Percentiles rank a stretch among this genome's conserved stretches.
These are phyloP conservation scores for Porphyrio hochstetteri DNA, from an alignment of 2,113 vertebrate species.

Conservation along the genomic window DNA sequence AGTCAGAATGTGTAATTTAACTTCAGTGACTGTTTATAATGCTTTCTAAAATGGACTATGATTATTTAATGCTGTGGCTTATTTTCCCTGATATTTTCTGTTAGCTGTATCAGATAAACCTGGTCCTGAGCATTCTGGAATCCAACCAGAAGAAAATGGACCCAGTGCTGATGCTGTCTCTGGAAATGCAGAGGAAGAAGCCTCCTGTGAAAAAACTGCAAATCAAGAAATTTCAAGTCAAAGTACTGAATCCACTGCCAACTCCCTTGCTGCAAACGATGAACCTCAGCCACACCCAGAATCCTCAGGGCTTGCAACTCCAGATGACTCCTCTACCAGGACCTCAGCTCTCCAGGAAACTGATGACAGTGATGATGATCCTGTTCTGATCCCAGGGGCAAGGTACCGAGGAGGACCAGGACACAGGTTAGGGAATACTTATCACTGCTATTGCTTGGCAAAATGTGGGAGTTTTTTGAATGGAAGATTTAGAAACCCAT, in stretches of 20 bases:
- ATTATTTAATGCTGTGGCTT: not conserved
- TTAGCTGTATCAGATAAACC: constrained; percentile 29
- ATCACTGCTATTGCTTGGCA: not conserved
- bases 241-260: constrained; percentile 1
- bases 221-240: constrained; percentile 10
- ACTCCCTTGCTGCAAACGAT: not conserved
- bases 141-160: not conserved
- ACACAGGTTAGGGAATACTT: constrained; percentile 82
- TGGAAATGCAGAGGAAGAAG: constrained; percentile 50
- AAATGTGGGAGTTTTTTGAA: not conserved
- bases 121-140: constrained; percentile 30
- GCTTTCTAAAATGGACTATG: not conserved
- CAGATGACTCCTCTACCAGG: constrained; percentile 71
- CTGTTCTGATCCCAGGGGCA: constrained; percentile 89
- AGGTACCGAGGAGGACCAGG: constrained; percentile 88
- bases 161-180: not conserved
- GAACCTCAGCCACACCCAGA: constrained; percentile 60
- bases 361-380: constrained; percentile 95
- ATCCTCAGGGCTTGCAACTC: constrained; percentile 36
- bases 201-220: not conserved
- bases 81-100: not conserved
- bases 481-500: not conserved
- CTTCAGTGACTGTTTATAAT: not conserved
- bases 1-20: not conserved
- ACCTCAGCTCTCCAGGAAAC: constrained; percentile 85